Conservation (phyloP, 2,797 vertebrate species). For the Cheirogaleus major region DNA sequence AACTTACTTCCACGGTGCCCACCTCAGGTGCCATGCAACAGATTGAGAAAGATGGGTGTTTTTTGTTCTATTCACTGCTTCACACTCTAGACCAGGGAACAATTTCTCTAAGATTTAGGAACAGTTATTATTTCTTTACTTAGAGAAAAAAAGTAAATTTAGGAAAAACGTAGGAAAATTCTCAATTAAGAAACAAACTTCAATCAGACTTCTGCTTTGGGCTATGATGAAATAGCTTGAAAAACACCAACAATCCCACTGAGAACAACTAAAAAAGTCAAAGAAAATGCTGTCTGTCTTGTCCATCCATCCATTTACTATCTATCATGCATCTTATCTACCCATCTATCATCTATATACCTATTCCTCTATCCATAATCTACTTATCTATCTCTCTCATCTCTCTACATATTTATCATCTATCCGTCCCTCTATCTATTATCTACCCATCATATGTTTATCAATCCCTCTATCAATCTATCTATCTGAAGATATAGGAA, state of each 20-base stretch:
- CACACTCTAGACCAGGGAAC: background rate
- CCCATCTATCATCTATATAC: background rate
- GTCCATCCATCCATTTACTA: background rate
- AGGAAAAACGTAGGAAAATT: background rate
- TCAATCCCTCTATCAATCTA: background rate
- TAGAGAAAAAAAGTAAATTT: conserved; percentile 23
- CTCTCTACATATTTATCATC: background rate
- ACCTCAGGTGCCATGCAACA: background rate
- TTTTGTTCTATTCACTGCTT: background rate
- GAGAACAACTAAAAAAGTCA: background rate
- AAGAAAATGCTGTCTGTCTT: background rate
- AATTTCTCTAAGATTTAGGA: background rate
- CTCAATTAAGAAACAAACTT: background rate
- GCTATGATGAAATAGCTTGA: background rate
- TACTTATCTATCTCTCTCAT: background rate
- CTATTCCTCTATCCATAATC: background rate
- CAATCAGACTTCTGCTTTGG: background rate
- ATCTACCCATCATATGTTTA: background rate
- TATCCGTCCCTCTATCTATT: background rate
- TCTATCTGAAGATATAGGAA: background rate
- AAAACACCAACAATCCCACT: background rate
- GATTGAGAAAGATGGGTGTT: background rate
- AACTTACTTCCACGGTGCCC: background rate
- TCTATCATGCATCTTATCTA: background rate
- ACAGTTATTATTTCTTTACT: background rate